Evolutionary conservation across 2,888 invertebrate genomes (phyloP).

Genomic region (Dryadula phaetusa): DNA sequence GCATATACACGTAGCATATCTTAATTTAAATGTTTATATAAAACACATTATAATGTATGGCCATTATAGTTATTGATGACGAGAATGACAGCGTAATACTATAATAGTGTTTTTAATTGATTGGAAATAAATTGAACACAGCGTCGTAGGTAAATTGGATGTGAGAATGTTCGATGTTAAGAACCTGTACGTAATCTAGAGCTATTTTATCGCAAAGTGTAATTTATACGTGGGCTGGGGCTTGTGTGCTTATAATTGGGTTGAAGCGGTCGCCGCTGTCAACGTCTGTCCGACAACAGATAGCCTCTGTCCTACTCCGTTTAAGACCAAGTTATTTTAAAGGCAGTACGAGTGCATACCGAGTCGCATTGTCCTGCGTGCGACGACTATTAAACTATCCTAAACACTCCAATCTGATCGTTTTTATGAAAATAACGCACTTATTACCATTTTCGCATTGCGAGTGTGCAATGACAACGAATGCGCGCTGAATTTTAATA

Average conservation of each 20-base stretch:
- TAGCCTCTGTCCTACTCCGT: conserved; percentile 26
- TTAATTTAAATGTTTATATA: conserved; percentile 17
- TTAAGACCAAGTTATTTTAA: conserved; percentile 23
- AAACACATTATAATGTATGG: conserved; percentile 20
- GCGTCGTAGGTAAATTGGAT: conserved; percentile 24
- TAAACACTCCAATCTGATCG: conserved; percentile 50
- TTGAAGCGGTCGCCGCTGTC: conserved; percentile 28
- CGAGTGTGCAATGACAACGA: conserved; percentile 53
- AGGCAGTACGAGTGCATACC: conserved; percentile 48
- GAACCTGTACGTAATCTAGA: conserved; percentile 29
- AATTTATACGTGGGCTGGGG: conserved; percentile 23
- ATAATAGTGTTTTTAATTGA: conserved; percentile 26
- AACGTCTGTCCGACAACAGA: conserved; percentile 27
- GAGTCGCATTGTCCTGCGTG: conserved; percentile 46
- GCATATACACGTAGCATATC: not conserved
- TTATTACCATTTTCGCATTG: conserved; percentile 59
- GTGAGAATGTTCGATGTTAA: conserved; percentile 19
- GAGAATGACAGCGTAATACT: conserved; percentile 21
- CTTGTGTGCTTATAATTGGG: conserved; percentile 25
- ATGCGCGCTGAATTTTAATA: conserved; percentile 37
- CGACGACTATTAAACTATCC: conserved; percentile 57
- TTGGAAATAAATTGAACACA: conserved; percentile 29
- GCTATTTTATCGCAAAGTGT: conserved; percentile 24
- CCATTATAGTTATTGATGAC: not conserved
- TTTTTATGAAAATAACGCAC: conserved; percentile 59